Evolutionary conservation across 2,797 vertebrate genomes (phyloP).

Genomic region (Lophius americanus): DNA sequence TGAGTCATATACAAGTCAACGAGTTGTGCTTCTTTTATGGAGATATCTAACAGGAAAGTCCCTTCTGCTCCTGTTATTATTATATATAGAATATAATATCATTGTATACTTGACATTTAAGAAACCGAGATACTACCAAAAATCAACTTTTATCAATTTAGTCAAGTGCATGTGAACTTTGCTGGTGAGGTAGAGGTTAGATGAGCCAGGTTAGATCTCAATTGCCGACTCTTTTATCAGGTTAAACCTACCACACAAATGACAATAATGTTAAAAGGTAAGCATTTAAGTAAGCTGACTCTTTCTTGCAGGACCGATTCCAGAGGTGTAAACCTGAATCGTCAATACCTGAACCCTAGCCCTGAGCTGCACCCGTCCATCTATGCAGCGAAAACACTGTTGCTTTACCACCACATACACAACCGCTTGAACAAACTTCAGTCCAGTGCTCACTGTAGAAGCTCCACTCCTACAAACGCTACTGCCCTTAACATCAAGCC

Average conservation of each 20-base stretch:
- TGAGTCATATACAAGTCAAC: too few relatives aligned
- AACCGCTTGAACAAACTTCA: conserved; percentile 78
- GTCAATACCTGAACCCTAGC: conserved; percentile 93
- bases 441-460: conserved; percentile 60
- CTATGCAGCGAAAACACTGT: conserved; percentile 90
- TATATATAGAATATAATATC: too few relatives aligned
- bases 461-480: conserved; percentile 59
- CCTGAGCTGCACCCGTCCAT: conserved; percentile 92
- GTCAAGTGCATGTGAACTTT: background rate
- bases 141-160: background rate
- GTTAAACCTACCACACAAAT: conserved; percentile 1
- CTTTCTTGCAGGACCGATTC: conserved; percentile 88
- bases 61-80: too few relatives aligned
- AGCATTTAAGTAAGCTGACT: background rate
- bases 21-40: too few relatives aligned
- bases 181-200: background rate
- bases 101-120: background rate
- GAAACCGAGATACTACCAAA: background rate
- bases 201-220: conserved; percentile 12
- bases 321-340: conserved; percentile 94
- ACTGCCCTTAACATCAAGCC: conserved; percentile 67
- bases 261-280: background rate
- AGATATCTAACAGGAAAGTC: too few relatives aligned
- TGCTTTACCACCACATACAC: conserved; percentile 93
- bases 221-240: conserved; percentile 13